A percentile compares a stretch with the other conserved stretches of the same genome.
These are phyloP conservation scores for Rhinophrynus dorsalis DNA, from an alignment of 2,797 vertebrate species.

Conservation along the genomic window DNA sequence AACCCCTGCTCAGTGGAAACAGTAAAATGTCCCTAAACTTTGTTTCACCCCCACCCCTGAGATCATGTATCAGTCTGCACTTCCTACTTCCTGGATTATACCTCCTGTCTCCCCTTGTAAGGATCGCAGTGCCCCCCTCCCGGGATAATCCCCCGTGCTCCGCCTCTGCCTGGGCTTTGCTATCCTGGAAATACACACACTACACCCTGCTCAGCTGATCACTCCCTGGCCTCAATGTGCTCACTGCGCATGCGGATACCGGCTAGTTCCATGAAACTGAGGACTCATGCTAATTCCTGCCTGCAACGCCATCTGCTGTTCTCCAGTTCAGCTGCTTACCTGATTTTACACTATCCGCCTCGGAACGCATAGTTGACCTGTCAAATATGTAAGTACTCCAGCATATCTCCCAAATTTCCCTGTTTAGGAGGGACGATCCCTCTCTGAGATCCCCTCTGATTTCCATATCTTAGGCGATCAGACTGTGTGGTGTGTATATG, in stretches of 20 bases:
- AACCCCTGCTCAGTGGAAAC: no score
- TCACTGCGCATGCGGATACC: conserved; percentile 19
- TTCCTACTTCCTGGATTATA: background rate
- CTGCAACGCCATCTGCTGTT: conserved; percentile 15
- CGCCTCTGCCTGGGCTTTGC: conserved; percentile 13
- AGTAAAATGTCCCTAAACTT: no score
- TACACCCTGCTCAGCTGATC: conserved; percentile 38
- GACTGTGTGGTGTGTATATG: no score
- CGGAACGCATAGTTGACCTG: no score
- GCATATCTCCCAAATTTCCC: no score
- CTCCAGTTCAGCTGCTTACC: background rate
- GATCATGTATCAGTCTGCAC: no score
- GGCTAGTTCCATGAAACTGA: background rate
- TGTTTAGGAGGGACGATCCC: no score
- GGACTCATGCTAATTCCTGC: background rate
- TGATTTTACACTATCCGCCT: no score
- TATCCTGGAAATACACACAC: conserved; percentile 16
- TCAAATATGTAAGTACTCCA: no score
- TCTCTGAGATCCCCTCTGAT: no score
- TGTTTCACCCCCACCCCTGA: no score
- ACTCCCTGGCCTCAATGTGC: conserved; percentile 9
- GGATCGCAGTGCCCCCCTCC: background rate
- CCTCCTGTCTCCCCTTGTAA: background rate
- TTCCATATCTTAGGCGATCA: no score
- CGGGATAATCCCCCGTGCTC: conserved; percentile 4